Conservation (phyloP, 2,113 vertebrate species). For the Cepphus grylle region DNA sequence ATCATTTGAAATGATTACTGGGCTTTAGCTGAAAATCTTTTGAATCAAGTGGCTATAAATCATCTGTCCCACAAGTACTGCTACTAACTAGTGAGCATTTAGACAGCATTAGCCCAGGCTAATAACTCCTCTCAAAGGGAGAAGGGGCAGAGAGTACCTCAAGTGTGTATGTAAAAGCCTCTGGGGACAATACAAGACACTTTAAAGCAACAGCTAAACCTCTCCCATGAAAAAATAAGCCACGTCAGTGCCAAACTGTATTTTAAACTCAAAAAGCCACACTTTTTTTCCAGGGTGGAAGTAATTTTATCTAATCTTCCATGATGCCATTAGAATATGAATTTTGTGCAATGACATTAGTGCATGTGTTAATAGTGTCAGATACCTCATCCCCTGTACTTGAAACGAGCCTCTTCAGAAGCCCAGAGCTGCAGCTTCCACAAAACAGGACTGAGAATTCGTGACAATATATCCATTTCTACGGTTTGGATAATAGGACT, state of each 20-base stretch:
- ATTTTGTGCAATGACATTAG: not conserved
- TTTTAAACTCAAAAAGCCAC: not conserved
- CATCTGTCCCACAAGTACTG: not conserved
- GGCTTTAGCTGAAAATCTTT: constrained; percentile 36
- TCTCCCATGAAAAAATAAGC: not conserved
- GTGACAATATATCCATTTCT: not conserved
- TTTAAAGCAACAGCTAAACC: not conserved
- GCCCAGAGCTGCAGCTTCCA: not conserved
- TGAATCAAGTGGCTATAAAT: constrained; percentile 45
- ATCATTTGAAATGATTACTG: constrained; percentile 36
- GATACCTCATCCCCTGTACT: not conserved
- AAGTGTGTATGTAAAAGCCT: not conserved
- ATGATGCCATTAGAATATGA: not conserved
- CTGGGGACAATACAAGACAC: not conserved
- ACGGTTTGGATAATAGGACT: not conserved
- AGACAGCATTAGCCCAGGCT: constrained; percentile 7
- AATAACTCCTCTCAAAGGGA: not conserved
- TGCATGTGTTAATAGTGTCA: not conserved
- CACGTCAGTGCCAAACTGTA: not conserved
- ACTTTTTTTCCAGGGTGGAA: not conserved
- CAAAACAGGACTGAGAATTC: not conserved
- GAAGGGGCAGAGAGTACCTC: not conserved
- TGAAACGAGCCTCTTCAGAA: not conserved
- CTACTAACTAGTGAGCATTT: not conserved
- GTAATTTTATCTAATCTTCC: not conserved